phyloP scores from a whole-genome alignment of 2,113 vertebrate species.

The Neodon shergylaensis region DNA sequence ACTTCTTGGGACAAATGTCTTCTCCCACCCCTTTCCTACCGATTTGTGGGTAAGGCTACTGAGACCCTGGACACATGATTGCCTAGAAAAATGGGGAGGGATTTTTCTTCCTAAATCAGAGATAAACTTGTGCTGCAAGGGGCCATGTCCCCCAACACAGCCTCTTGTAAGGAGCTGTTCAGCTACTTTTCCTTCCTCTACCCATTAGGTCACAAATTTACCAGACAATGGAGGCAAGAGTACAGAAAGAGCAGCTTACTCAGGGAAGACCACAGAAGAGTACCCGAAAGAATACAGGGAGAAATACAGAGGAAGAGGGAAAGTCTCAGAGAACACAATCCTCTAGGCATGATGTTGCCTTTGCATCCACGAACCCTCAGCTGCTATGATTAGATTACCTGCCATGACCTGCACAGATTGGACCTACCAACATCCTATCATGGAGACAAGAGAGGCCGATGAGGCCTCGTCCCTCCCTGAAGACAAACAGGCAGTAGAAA shows the following conservation, averaged over 20 bases:
- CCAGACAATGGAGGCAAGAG: background rate
- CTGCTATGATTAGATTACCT: background rate
- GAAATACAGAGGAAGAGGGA: background rate
- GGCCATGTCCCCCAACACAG: background rate
- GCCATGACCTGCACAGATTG: background rate
- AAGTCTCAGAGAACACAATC: background rate
- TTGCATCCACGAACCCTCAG: background rate
- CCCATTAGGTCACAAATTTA: background rate
- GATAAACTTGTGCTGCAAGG: fast-evolving
- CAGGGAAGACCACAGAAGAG: background rate
- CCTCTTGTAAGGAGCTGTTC: background rate
- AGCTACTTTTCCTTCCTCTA: background rate
- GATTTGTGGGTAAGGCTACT: background rate
- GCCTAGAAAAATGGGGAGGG: background rate
- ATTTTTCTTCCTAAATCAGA: background rate
- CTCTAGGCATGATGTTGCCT: too few relatives aligned
- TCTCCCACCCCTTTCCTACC: background rate
- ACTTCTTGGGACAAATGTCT: background rate
- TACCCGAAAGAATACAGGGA: background rate
- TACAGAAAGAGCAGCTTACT: background rate
- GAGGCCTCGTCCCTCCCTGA: background rate
- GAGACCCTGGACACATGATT: background rate
- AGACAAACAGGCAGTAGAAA: background rate
- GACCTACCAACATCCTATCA: background rate
- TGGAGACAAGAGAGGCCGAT: background rate